Conservation (phyloP, 1,140 invertebrate species). For the Drosophila willistoni region DNA sequence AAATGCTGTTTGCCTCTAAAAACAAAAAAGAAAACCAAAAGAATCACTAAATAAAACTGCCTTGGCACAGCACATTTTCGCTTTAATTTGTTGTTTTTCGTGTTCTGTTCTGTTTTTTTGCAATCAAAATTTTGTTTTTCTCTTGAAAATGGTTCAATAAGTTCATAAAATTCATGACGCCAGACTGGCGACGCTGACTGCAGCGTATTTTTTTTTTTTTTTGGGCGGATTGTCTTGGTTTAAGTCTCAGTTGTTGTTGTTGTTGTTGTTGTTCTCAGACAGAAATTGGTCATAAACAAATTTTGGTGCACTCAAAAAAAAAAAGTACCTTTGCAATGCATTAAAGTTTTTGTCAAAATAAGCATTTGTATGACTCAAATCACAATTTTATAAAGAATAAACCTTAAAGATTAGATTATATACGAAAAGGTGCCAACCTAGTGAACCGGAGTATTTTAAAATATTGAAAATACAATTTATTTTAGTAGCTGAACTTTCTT, state of each 20-base stretch:
- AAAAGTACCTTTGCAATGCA: background rate
- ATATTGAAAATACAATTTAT: too few relatives aligned
- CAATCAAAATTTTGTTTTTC: constrained; percentile 44
- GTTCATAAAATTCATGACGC: constrained; percentile 46
- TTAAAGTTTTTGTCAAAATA: too few relatives aligned
- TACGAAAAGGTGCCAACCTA: too few relatives aligned
- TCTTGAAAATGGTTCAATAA: constrained; percentile 54
- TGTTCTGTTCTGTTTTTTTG: constrained; percentile 29
- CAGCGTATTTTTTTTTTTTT: constrained; percentile 27
- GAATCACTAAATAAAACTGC: constrained; percentile 10
- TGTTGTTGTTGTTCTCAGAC: constrained; percentile 35
- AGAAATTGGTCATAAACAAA: constrained; percentile 35
- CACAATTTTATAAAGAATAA: too few relatives aligned
- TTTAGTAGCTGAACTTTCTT: too few relatives aligned
- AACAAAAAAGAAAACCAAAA: background rate
- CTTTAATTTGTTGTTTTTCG: constrained; percentile 7
- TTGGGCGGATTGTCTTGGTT: background rate
- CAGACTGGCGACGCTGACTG: constrained; percentile 67
- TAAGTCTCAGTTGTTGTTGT: constrained; percentile 39
- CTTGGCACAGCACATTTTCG: constrained; percentile 38
- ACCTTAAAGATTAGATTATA: too few relatives aligned
- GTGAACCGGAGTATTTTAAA: too few relatives aligned
- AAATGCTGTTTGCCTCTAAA: constrained; percentile 3
- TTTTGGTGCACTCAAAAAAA: constrained; percentile 29
- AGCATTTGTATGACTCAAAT: too few relatives aligned